phyloP scores from a whole-genome alignment of 2,113 vertebrate species.

The Myanophis thanlyinensis region DNA sequence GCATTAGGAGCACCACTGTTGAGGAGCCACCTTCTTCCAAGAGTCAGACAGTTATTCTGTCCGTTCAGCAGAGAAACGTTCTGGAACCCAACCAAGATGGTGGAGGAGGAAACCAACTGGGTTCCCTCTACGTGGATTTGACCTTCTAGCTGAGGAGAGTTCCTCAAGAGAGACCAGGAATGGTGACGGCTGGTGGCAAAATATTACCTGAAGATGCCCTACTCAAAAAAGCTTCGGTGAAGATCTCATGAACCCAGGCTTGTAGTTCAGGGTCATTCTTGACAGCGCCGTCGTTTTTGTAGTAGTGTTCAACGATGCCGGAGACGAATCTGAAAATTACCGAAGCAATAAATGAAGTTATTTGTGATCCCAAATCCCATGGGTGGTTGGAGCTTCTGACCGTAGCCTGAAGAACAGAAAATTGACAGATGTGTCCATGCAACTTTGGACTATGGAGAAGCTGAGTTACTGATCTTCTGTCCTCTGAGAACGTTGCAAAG shows the following conservation, averaged over 20 bases:
- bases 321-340: constrained; percentile 54
- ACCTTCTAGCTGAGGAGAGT: too few species aligned
- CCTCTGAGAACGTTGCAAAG: neutral
- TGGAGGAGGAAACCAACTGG: too few species aligned
- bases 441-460: neutral
- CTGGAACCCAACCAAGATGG: too few species aligned
- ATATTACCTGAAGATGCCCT: constrained; percentile 64
- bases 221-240: constrained; percentile 72
- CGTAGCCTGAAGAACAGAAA: neutral
- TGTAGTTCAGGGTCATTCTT: constrained; percentile 73
- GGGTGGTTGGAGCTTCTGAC: neutral
- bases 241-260: constrained; percentile 80
- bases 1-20: too few species aligned
- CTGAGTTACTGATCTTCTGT: too few species aligned
- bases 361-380: neutral
- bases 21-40: too few species aligned
- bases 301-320: constrained; percentile 64
- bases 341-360: neutral
- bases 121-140: too few species aligned
- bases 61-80: too few species aligned
- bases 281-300: constrained; percentile 43
- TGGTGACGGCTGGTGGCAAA: too few species aligned
- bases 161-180: too few species aligned
- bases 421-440: neutral
- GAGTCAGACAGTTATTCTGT: too few species aligned